phyloP scores from a whole-genome alignment of 2,888 invertebrate genomes.

The Sphaeridia pumilis region DNA sequence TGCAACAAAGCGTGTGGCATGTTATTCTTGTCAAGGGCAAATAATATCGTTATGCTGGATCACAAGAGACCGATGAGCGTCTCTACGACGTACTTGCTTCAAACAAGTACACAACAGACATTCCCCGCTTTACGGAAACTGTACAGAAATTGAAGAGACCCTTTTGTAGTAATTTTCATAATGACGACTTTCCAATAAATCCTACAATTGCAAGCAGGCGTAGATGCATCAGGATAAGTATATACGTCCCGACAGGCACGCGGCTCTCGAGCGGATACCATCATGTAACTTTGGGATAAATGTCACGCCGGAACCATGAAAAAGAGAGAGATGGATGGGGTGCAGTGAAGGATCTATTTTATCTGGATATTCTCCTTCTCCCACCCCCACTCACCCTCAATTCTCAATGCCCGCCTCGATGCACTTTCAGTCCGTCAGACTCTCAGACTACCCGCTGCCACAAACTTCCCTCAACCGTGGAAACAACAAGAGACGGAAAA shows the following conservation, averaged over 20 bases:
- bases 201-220: neutral
- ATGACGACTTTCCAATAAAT: constrained; percentile 1
- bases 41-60: no score
- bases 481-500: neutral
- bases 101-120: no score
- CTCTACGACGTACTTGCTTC: no score
- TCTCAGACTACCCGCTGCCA: no score
- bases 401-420: neutral
- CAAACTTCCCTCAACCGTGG: neutral
- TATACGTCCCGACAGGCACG: neutral
- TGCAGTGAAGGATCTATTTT: neutral
- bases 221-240: neutral
- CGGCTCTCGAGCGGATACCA: neutral
- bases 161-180: constrained; percentile 3
- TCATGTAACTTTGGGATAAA: constrained; percentile 2
- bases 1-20: no score
- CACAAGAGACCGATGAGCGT: no score
- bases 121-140: no score
- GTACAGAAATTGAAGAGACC: neutral
- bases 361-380: neutral
- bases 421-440: no score
- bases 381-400: neutral
- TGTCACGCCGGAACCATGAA: neutral
- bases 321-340: neutral
- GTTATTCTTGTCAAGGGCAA: no score